Conservation (phyloP, 2,888 invertebrate species). For the Cataglyphis albicans region DNA sequence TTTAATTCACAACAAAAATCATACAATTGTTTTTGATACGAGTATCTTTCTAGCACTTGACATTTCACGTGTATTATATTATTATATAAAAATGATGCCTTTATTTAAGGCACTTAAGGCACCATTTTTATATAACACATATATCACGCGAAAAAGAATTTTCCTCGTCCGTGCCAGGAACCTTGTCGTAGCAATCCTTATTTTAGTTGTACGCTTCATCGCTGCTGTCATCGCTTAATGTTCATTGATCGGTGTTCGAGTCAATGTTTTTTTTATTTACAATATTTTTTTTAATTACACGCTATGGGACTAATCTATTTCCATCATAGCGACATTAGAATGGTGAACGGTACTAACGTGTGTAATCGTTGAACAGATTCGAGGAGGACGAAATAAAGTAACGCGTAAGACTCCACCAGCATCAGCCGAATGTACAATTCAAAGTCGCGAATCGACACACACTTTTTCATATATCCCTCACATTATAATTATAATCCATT, state of each 20-base stretch:
- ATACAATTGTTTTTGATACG: neutral
- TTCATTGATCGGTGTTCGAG: constrained; percentile 67
- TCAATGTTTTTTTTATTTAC: constrained; percentile 37
- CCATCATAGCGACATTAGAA: constrained; percentile 60
- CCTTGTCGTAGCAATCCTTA: constrained; percentile 60
- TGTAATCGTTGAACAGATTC: constrained; percentile 68
- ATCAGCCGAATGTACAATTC: constrained; percentile 36
- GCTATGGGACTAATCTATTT: constrained; percentile 65
- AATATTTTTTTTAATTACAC: constrained; percentile 52
- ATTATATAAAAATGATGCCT: neutral
- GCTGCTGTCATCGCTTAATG: constrained; percentile 74
- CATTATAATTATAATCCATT: constrained; percentile 84
- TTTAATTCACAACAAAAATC: neutral
- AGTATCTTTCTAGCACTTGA: constrained; percentile 2
- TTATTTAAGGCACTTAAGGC: constrained; percentile 7
- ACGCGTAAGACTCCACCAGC: constrained; percentile 12
- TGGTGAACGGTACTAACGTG: constrained; percentile 63
- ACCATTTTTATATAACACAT: no score
- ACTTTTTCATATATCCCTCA: constrained; percentile 63
- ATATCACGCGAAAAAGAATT: neutral
- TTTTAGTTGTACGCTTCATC: constrained; percentile 70
- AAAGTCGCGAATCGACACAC: constrained; percentile 23
- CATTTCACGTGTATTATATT: neutral
- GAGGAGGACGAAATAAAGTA: constrained; percentile 38
- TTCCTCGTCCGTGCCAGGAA: constrained; percentile 59